Evolutionary conservation across 2,888 invertebrate species (phyloP).

Genomic region (Scrobipalpa atriplicella): DNA sequence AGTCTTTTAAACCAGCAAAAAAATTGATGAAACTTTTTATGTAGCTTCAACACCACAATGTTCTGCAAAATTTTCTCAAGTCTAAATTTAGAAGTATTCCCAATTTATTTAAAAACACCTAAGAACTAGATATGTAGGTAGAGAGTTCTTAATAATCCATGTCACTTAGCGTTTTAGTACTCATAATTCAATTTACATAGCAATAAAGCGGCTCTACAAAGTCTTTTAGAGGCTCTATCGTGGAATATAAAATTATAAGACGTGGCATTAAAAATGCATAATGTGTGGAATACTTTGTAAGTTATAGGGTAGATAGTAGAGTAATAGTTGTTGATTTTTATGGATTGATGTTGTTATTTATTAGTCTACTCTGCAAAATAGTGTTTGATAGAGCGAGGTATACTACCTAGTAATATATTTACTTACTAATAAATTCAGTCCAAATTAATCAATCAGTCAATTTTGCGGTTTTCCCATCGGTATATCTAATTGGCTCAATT

Average conservation of each 20-base stretch:
- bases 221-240: background rate
- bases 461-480: too few species aligned
- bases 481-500: too few species aligned
- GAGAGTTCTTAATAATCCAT: background rate
- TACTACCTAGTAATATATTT: too few species aligned
- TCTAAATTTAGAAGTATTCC: too few species aligned
- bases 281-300: background rate
- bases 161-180: background rate
- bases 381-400: too few species aligned
- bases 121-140: background rate
- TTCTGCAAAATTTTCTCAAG: too few species aligned
- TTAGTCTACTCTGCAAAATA: too few species aligned
- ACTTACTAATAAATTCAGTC: too few species aligned
- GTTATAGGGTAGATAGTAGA: background rate
- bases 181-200: background rate
- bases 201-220: background rate
- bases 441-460: too few species aligned
- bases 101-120: background rate
- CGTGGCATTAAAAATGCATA: background rate
- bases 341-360: too few species aligned
- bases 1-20: too few species aligned
- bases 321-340: background rate
- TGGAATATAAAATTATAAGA: constrained; percentile 1
- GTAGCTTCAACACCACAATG: background rate
- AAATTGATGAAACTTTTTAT: too few species aligned